These are phyloP conservation scores for Pachyuromys duprasi DNA, from an alignment of 2,797 vertebrate species.

Conservation along the genomic window DNA sequence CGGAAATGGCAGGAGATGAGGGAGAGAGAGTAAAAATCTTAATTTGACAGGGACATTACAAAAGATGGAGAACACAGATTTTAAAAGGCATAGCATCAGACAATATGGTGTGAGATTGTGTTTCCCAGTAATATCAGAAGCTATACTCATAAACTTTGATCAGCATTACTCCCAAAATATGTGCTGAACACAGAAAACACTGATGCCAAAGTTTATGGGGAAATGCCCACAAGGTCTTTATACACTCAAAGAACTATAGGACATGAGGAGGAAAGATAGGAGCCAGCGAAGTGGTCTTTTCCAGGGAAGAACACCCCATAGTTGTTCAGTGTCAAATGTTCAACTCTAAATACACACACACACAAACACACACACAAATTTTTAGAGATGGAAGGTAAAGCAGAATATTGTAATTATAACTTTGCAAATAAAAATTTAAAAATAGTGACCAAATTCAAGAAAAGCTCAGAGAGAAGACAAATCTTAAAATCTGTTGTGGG, in stretches of 20 bases:
- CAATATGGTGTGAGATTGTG: background rate
- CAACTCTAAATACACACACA: too few species aligned
- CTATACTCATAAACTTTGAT: background rate
- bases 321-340: background rate
- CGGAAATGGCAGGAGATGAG: too few species aligned
- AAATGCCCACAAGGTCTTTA: background rate
- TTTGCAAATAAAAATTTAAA: background rate
- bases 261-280: background rate
- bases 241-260: background rate
- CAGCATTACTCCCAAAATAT: background rate
- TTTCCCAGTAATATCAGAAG: background rate
- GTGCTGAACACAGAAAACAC: background rate
- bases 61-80: background rate
- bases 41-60: background rate
- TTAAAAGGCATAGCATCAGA: background rate
- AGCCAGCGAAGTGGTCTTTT: background rate
- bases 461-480: background rate
- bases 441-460: background rate
- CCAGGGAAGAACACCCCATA: background rate
- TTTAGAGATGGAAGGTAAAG: background rate
- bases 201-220: too few species aligned
- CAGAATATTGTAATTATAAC: background rate
- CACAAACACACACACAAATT: too few species aligned
- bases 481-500: background rate
- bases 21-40: too few species aligned